Conservation (phyloP, 2,113 vertebrate species). For the Excalfactoria chinensis region DNA sequence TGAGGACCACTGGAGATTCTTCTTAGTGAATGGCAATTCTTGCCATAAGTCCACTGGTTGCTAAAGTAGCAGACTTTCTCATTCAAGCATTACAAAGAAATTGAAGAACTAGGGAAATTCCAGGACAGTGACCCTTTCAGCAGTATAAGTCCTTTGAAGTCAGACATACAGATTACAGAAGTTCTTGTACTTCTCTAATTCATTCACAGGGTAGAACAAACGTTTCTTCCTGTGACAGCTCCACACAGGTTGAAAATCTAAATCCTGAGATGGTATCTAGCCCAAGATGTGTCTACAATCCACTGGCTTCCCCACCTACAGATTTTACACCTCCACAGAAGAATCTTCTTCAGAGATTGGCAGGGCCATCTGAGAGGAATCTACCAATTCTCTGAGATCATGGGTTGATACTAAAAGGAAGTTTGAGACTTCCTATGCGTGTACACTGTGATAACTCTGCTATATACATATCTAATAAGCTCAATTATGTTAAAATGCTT, state of each 20-base stretch:
- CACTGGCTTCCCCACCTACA: background rate
- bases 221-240: background rate
- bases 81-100: background rate
- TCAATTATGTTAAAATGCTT: background rate
- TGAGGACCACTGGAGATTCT: background rate
- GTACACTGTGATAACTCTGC: background rate
- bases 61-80: background rate
- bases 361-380: background rate
- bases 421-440: background rate
- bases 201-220: background rate
- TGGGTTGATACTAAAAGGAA: background rate
- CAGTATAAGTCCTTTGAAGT: background rate
- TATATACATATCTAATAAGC: background rate
- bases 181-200: background rate
- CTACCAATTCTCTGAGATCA: rapidly evolving
- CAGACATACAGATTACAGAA: background rate
- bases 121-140: background rate
- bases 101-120: background rate
- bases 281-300: background rate
- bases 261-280: background rate
- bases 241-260: background rate
- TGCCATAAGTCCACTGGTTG: background rate
- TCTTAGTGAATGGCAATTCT: background rate
- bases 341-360: background rate
- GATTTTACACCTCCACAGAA: background rate